phyloP scores from a whole-genome alignment of 2,113 vertebrate species.

The Pipra filicauda region DNA sequence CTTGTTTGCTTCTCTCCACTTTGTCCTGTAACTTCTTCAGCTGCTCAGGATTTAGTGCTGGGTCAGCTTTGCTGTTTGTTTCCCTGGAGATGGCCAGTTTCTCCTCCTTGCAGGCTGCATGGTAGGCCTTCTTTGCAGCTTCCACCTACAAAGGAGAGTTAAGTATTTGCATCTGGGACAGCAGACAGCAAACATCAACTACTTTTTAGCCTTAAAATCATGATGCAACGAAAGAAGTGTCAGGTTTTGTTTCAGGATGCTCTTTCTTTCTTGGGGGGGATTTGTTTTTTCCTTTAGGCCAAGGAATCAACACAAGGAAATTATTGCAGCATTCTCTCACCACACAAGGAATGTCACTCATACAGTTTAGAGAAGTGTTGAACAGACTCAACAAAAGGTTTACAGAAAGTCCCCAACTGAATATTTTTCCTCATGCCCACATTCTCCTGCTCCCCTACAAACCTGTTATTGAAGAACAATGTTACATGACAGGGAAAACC shows the following conservation, averaged over 20 bases:
- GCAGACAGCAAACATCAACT: neutral
- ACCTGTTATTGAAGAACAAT: neutral
- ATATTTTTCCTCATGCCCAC: neutral
- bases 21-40: conserved; percentile 98
- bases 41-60: conserved; percentile 87
- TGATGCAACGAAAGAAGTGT: neutral
- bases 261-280: neutral
- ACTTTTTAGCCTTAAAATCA: neutral
- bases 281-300: neutral
- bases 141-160: conserved; percentile 80
- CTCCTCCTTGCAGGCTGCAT: conserved; percentile 95
- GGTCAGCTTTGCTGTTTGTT: conserved; percentile 90
- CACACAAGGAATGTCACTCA: neutral
- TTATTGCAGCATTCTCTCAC: neutral
- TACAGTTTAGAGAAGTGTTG: neutral
- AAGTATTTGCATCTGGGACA: neutral
- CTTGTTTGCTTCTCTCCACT: conserved; percentile 95
- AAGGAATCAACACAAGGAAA: neutral
- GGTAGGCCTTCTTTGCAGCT: conserved; percentile 88
- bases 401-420: neutral
- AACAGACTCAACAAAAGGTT: neutral
- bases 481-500: neutral
- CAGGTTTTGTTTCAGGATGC: neutral
- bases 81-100: conserved; percentile 91
- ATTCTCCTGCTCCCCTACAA: neutral